Evolutionary conservation across 2,113 vertebrate genomes (phyloP), one percentile per base, ranked within the genome.

Genomic region (Ploceus nigricollis): DNA sequence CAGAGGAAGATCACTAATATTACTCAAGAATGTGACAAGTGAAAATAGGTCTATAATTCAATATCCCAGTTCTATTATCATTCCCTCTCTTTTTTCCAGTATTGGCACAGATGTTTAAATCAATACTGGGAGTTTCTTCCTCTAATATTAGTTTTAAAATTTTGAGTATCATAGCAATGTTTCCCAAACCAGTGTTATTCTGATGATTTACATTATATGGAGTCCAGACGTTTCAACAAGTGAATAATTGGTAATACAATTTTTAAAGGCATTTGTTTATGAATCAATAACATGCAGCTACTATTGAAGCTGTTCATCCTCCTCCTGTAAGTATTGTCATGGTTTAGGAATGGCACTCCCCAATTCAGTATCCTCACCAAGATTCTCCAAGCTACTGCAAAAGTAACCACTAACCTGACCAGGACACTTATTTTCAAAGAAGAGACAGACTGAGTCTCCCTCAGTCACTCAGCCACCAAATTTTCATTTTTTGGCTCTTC

Each of bases 281-380:
- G 15, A 77, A 48, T 69, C 15, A 68, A 17, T 54, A 54, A 51
- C 9, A 37, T 30, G 3, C 3, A 69, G 15, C 19, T 76, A 40
- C 11, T 51, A 10, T 2, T 5, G 30, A 81, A 61, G 10, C 1
- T 33, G 10, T 11, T 69, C 6, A 2, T 27, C 14, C 25, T 50
- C 15, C 23, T 77, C 30, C 17, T 10, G 20, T 14, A 7, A 0
- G 1, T 51, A 31, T 15, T 56, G 9, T 48, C 10, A 6, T 13
- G 35, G 21, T 27, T 64, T 56, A 56, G 57, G 31, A 71, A 47
- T 40, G 13, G 47, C 13, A 14, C 3, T 63, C 20, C 13, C 6
- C 48, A 71, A 0, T 30, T 63, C 13, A 30, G 13, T 45, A 33
- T 24, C 7, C 28, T 39, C 31, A 54, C 20, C 24, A 63, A 40